A percentile compares a stretch with the other conserved stretches of the same genome.
phyloP scores from a whole-genome alignment of 2,797 vertebrate species.

The Chaetophractus vellerosus region DNA sequence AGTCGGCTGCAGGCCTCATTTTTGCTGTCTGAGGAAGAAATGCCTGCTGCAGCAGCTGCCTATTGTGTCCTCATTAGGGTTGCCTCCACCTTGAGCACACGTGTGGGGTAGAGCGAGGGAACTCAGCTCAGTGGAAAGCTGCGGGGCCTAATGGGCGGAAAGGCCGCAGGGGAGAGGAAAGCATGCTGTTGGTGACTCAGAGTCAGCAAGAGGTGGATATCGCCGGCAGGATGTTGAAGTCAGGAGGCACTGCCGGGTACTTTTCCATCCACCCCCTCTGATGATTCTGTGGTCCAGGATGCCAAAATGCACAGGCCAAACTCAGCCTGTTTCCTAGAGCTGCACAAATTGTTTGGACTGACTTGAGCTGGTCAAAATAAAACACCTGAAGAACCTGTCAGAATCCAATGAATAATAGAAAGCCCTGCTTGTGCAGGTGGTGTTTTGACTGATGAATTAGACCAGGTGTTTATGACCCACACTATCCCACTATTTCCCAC shows the following conservation, averaged over 20 bases:
- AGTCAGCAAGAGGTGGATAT: slow-evolving; percentile 81
- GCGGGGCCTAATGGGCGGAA: slow-evolving; percentile 70
- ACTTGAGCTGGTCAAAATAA: slow-evolving; percentile 50
- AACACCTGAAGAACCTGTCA: background rate
- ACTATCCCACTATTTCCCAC: background rate
- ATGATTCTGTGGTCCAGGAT: slow-evolving; percentile 55
- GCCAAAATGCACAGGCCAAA: slow-evolving; percentile 72
- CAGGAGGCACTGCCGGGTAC: slow-evolving; percentile 77
- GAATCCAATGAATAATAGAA: slow-evolving; percentile 9
- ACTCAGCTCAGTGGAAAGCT: slow-evolving; percentile 69
- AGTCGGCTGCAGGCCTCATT: slow-evolving; percentile 1
- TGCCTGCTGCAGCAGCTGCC: slow-evolving; percentile 47
- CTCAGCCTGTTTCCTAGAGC: slow-evolving; percentile 72
- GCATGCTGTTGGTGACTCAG: slow-evolving; percentile 84
- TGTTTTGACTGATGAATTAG: background rate
- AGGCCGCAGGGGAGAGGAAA: slow-evolving; percentile 77
- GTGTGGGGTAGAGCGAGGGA: slow-evolving; percentile 75
- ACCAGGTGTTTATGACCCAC: slow-evolving; percentile 15
- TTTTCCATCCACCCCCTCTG: slow-evolving; percentile 78
- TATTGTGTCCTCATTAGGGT: slow-evolving; percentile 51
- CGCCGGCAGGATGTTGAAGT: slow-evolving; percentile 79
- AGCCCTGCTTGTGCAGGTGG: background rate
- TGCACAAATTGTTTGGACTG: slow-evolving; percentile 60
- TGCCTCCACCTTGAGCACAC: slow-evolving; percentile 77
- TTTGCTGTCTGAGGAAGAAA: slow-evolving; percentile 36